These are phyloP conservation scores for Drosophila ustulata DNA, from an alignment of 2,888 invertebrate genomes.

Conservation along the genomic window DNA sequence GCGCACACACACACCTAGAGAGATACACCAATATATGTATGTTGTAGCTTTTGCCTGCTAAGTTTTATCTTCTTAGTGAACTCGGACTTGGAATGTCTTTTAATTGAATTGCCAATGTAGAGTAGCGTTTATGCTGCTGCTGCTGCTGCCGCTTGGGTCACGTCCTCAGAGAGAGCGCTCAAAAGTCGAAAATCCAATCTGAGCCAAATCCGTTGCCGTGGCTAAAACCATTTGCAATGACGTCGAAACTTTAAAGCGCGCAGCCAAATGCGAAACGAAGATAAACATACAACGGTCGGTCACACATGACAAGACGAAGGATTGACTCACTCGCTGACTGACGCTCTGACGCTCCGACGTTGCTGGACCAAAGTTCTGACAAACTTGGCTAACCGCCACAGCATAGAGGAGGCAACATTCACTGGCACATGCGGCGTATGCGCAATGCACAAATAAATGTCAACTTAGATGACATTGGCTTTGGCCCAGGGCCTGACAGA, in stretches of 20 bases:
- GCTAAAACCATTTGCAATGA: constrained; percentile 59
- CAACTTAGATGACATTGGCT: constrained; percentile 66
- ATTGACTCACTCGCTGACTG: constrained; percentile 11
- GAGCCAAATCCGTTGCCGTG: constrained; percentile 54
- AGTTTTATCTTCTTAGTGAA: constrained; percentile 19
- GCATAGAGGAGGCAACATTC: constrained; percentile 42
- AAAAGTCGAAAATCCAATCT: constrained; percentile 71
- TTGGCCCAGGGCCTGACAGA: constrained; percentile 19
- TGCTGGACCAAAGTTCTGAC: constrained; percentile 52
- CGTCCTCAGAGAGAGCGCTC: constrained; percentile 19
- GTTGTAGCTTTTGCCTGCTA: constrained; percentile 5
- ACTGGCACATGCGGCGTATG: constrained; percentile 70
- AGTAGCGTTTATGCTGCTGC: constrained; percentile 11
- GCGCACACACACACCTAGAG: constrained; percentile 30
- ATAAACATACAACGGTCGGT: constrained; percentile 67
- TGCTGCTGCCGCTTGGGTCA: constrained; percentile 8
- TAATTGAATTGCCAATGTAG: constrained; percentile 72
- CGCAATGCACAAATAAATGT: constrained; percentile 81
- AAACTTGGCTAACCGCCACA: constrained; percentile 77
- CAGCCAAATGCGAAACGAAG: constrained; percentile 63
- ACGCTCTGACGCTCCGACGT: constrained; percentile 9
- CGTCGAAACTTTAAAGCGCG: constrained; percentile 50
- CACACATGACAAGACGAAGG: constrained; percentile 50
- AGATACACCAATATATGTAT: not conserved
- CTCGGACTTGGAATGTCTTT: constrained; percentile 33